Percentiles rank a stretch among this genome's conserved stretches.
Evolutionary conservation across 2,888 invertebrate genomes (phyloP).

Genomic region (Muscina levida): DNA sequence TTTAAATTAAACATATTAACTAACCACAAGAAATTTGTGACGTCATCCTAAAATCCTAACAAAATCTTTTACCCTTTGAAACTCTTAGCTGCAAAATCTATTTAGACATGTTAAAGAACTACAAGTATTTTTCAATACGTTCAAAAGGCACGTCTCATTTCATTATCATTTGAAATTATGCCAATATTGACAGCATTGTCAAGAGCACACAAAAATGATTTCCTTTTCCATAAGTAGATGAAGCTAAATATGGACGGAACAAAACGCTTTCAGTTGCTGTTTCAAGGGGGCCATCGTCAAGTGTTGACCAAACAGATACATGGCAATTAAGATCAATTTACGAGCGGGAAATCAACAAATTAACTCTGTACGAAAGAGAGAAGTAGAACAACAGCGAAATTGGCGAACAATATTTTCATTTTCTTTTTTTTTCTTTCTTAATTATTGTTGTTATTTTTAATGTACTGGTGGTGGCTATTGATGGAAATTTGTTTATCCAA

Average conservation of each 20-base stretch:
- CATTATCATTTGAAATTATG: no score
- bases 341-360: conserved; percentile 31
- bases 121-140: background rate
- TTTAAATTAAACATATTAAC: no score
- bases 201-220: background rate
- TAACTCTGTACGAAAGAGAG: background rate
- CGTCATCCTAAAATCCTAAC: no score
- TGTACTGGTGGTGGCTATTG: background rate
- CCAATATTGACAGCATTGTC: background rate
- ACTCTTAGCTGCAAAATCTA: background rate
- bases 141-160: no score
- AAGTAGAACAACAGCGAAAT: background rate
- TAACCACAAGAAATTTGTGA: no score
- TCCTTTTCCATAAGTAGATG: background rate
- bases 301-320: conserved; percentile 23
- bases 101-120: background rate
- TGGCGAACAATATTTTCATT: background rate
- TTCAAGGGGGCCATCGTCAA: background rate
- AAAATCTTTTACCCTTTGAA: no score
- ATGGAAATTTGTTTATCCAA: background rate
- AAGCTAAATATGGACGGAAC: background rate
- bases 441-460: conserved; percentile 12
- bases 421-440: background rate
- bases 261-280: background rate
- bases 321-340: conserved; percentile 49